Conservation (phyloP, 1,140 invertebrate species). For the Aleiodes sp. region DNA sequence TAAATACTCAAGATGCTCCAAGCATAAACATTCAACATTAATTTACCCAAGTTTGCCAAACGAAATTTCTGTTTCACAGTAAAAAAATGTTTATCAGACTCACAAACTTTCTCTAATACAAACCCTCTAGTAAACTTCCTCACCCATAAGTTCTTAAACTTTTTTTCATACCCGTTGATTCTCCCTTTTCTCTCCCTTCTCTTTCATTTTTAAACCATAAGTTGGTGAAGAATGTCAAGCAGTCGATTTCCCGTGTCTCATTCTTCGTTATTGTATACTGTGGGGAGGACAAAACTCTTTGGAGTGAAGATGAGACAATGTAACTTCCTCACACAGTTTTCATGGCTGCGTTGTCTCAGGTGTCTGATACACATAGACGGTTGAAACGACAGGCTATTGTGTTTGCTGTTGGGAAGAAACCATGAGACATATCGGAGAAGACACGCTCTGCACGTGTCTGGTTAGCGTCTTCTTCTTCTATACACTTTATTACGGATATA, state of each 20-base stretch:
- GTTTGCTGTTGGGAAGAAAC: not conserved
- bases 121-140: not conserved
- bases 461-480: not conserved
- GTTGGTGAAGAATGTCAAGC: slow-evolving; percentile 15
- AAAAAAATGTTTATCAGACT: not conserved
- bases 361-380: not conserved
- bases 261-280: not conserved
- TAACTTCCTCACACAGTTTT: slow-evolving; percentile 8
- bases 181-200: too few species aligned
- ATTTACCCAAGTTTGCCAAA: not conserved
- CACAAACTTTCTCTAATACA: not conserved
- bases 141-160: not conserved
- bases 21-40: slow-evolving; percentile 11
- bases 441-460: not conserved
- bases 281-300: not conserved
- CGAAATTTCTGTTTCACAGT: not conserved
- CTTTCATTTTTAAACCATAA: not conserved
- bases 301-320: not conserved
- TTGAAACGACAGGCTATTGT: slow-evolving; percentile 1
- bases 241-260: not conserved
- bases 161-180: not conserved
- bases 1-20: not conserved
- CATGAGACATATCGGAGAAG: too few species aligned
- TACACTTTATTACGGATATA: not conserved
- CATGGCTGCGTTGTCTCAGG: slow-evolving; percentile 2